Conservation (phyloP, 1,140 invertebrate genomes). For the Leptinotarsa undecemlineata region DNA sequence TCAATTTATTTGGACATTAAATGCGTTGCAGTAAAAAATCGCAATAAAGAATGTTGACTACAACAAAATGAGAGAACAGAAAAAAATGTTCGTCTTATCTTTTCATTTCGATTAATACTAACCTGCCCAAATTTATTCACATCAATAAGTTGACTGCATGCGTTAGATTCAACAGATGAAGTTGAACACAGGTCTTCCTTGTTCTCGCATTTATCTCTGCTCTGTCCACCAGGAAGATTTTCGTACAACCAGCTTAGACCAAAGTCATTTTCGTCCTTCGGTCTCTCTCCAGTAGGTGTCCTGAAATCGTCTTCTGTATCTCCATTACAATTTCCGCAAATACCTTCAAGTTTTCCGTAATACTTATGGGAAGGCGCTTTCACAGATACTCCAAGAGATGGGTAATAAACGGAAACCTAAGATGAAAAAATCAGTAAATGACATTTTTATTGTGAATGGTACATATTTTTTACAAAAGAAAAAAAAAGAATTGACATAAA, state of each 20-base stretch:
- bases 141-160: slow-evolving; percentile 68
- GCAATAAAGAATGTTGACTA: not conserved
- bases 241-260: slow-evolving; percentile 66
- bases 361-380: slow-evolving; percentile 73
- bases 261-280: slow-evolving; percentile 59
- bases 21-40: too few species aligned
- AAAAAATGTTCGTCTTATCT: not conserved
- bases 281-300: slow-evolving; percentile 59
- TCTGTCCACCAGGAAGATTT: slow-evolving; percentile 40
- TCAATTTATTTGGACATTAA: too few species aligned
- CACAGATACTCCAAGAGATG: slow-evolving; percentile 55
- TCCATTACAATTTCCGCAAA: slow-evolving; percentile 79
- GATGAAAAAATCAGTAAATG: slow-evolving; percentile 39
- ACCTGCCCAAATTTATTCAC: slow-evolving; percentile 66
- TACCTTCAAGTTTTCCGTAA: slow-evolving; percentile 71
- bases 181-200: slow-evolving; percentile 58
- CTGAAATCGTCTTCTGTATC: slow-evolving; percentile 67
- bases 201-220: slow-evolving; percentile 45
- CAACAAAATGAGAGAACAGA: not conserved
- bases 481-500: too few species aligned
- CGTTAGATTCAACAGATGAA: slow-evolving; percentile 62
- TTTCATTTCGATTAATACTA: slow-evolving; percentile 25
- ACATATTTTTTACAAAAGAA: too few species aligned
- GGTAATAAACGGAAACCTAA: slow-evolving; percentile 56
- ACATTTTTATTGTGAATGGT: not conserved